Evolutionary conservation across 2,113 vertebrate species (phyloP).

Genomic region (Marcusenius ussheri): DNA sequence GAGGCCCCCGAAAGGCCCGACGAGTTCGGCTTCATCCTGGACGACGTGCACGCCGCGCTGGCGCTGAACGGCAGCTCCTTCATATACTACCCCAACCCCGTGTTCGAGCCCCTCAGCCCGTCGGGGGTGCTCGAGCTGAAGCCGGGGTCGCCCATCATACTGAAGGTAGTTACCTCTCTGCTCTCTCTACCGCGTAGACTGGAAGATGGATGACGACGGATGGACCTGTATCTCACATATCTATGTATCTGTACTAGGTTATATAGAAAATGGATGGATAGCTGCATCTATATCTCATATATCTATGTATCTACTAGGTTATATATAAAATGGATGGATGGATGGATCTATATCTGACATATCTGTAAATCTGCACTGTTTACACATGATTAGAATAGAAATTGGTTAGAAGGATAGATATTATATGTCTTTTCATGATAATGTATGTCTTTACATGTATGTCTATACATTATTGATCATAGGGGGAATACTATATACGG

Average conservation of each 20-base stretch:
- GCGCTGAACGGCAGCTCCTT: slow-evolving; percentile 90
- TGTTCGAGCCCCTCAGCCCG: slow-evolving; percentile 81
- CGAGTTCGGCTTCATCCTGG: slow-evolving; percentile 94
- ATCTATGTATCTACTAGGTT: background rate
- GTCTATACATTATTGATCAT: background rate
- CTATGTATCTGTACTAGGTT: background rate
- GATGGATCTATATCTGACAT: background rate
- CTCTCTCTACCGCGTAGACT: background rate
- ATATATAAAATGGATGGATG: background rate
- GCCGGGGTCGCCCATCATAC: slow-evolving; percentile 90
- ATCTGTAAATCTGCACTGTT: background rate
- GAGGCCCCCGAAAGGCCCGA: slow-evolving; percentile 77
- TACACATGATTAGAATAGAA: background rate
- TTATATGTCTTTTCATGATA: background rate
- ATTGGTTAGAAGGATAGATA: background rate
- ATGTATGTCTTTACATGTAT: background rate
- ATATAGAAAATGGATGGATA: background rate
- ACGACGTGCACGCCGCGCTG: slow-evolving; percentile 81
- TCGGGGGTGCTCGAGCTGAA: slow-evolving; percentile 90
- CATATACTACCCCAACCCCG: slow-evolving; percentile 89
- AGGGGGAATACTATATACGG: background rate
- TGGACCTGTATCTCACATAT: background rate
- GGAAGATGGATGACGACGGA: background rate
- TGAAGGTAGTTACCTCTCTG: slow-evolving; percentile 74
- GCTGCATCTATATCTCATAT: background rate